phyloP scores from a whole-genome alignment of 2,888 invertebrate genomes.

The Bugulina stolonifera region DNA sequence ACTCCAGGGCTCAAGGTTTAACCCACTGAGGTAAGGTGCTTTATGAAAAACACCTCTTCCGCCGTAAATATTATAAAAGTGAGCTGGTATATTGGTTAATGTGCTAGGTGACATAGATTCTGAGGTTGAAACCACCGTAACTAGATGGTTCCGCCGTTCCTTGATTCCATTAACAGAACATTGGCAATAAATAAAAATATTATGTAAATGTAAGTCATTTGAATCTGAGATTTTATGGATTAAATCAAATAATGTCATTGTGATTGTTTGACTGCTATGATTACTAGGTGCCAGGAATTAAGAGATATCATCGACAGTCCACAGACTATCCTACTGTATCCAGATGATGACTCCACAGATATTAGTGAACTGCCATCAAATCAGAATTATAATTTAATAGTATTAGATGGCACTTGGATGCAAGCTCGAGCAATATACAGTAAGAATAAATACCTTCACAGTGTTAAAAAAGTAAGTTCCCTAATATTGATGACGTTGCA shows the following conservation, averaged over 20 bases:
- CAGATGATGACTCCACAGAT: slow-evolving; percentile 59
- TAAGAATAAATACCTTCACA: slow-evolving; percentile 69
- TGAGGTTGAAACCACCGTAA: too few relatives aligned
- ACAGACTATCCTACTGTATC: slow-evolving; percentile 73
- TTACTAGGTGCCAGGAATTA: too few relatives aligned
- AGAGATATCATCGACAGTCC: slow-evolving; percentile 62
- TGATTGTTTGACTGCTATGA: slow-evolving; percentile 31
- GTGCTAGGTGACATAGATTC: too few relatives aligned
- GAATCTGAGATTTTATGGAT: background rate
- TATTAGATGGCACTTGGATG: slow-evolving; percentile 92
- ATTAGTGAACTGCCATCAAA: slow-evolving; percentile 24
- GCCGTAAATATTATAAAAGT: too few relatives aligned
- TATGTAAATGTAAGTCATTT: too few relatives aligned
- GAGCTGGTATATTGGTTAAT: too few relatives aligned
- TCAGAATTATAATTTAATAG: slow-evolving; percentile 67
- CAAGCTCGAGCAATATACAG: slow-evolving; percentile 88
- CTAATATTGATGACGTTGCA: too few relatives aligned
- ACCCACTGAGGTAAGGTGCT: slow-evolving; percentile 26
- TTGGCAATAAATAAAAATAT: too few relatives aligned
- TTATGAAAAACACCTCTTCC: too few relatives aligned
- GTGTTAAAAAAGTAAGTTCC: slow-evolving; percentile 64
- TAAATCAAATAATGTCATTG: background rate
- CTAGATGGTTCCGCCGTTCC: too few relatives aligned
- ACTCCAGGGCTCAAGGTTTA: slow-evolving; percentile 61
- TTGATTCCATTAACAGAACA: too few relatives aligned